Base-by-base conservation (phyloP, 2,888 invertebrate genomes). In the Zaprionus bogoriensis region DNA sequence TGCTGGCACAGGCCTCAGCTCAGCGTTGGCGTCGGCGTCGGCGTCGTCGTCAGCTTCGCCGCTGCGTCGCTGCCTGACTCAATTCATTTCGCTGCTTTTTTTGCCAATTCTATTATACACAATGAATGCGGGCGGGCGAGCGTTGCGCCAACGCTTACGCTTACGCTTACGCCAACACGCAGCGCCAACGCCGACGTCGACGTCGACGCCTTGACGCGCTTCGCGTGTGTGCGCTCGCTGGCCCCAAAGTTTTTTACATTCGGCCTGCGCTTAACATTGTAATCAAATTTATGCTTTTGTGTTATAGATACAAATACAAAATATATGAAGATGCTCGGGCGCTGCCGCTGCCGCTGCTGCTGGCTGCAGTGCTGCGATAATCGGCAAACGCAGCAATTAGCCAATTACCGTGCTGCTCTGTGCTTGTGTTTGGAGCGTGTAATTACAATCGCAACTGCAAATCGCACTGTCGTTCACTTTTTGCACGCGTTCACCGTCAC, bases 21-120 rank as follows among this genome's bases (percentile, higher is more conserved):
- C 53, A 36, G 59, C 67, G 7, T 50, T 38, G 14, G 6, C 51
- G 42, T 42, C 50, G 2, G 9, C 17, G 47, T 25, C 38, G 36
- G 25, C 64, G 54, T 44, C 53, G 50, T 48, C 25, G 25, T 25
- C 25, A 3, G 2, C 41, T 12, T 19, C 20, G 30, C 63, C 48
- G 58, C 28, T 44, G 42, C 71, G 58, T 62, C 71, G 65, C 60
- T 61, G 68, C 54, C 41, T 28, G 64, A 46, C 71, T 71, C 50
- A 64, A 64, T 67, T 68, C 72, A 65, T 68, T 65, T 55, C 67
- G 66, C 39, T 47, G 50, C 22, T 52, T 61, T 65, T 78, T 74
- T 66, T 42, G 73, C 75, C 76, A 74, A 77, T 82, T 83, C 69
- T 84, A 84, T 84, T 83, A 79, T 79, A 84, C 84, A 84, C 81